phyloP scores from a whole-genome alignment of 2,888 invertebrate genomes.

The Pseudeuparius sepicola region DNA sequence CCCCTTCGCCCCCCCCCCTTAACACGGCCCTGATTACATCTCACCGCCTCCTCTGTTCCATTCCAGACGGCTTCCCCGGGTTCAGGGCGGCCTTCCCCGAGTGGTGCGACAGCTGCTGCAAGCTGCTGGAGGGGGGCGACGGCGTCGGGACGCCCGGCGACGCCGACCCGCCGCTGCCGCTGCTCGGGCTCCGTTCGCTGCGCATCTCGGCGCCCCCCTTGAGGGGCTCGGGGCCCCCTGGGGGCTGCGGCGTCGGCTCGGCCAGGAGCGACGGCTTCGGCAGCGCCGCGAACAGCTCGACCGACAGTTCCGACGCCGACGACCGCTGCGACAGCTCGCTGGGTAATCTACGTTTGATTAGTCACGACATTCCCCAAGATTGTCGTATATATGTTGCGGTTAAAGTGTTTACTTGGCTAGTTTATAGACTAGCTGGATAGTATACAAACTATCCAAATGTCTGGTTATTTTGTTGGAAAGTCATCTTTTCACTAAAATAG shows the following conservation, averaged over 20 bases:
- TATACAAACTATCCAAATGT: too few relatives aligned
- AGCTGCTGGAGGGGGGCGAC: conserved; percentile 34
- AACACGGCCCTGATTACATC: too few relatives aligned
- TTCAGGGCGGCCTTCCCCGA: conserved; percentile 81
- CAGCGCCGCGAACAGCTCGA: conserved; percentile 39
- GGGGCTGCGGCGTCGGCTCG: conserved; percentile 29
- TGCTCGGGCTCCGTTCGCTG: conserved; percentile 36
- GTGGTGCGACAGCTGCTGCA: conserved; percentile 77
- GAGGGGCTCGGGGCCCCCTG: too few relatives aligned
- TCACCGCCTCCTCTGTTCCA: too few relatives aligned
- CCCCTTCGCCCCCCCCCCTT: too few relatives aligned
- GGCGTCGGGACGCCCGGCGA: conserved; percentile 29
- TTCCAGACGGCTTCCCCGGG: conserved; percentile 75
- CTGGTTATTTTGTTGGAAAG: too few relatives aligned
- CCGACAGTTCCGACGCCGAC: conserved; percentile 40
- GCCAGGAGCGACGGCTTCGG: conserved; percentile 36
- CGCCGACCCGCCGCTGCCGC: conserved; percentile 31
- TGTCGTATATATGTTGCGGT: too few relatives aligned
- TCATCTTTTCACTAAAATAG: too few relatives aligned
- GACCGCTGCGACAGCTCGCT: conserved; percentile 42
- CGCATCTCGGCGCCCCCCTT: conserved; percentile 35
- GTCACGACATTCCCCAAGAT: too few relatives aligned
- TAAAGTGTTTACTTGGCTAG: too few relatives aligned
- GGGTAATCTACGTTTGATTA: conserved; percentile 31
- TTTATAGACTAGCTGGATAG: too few relatives aligned